phyloP scores from a whole-genome alignment of 2,888 invertebrate species.

The Incurvaria masculella region DNA sequence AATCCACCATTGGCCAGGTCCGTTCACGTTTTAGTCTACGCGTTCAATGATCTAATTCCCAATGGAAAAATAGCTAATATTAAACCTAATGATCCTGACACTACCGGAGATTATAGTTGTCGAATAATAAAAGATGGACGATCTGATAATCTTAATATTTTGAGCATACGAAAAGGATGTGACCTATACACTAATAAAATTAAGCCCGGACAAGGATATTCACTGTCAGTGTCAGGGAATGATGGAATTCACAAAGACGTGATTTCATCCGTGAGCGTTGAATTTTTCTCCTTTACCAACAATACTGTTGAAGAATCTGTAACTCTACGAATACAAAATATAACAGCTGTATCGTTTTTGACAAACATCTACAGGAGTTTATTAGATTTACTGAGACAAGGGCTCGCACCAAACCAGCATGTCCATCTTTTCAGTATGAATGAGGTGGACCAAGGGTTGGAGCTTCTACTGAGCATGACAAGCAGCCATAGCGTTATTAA shows the following conservation, averaged over 20 bases:
- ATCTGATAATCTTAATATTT: conserved; percentile 55
- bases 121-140: conserved; percentile 69
- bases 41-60: conserved; percentile 73
- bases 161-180: conserved; percentile 74
- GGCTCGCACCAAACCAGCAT: conserved; percentile 61
- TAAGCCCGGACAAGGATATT: conserved; percentile 69
- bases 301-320: conserved; percentile 79
- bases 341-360: conserved; percentile 74
- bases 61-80: conserved; percentile 86
- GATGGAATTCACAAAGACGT: conserved; percentile 89
- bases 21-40: conserved; percentile 74
- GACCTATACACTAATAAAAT: conserved; percentile 73
- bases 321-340: conserved; percentile 70
- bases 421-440: conserved; percentile 72
- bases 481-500: conserved; percentile 58
- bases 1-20: conserved; percentile 83
- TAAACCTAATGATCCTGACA: conserved; percentile 88
- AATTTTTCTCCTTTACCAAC: conserved; percentile 78
- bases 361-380: conserved; percentile 71
- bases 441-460: conserved; percentile 62
- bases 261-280: conserved; percentile 79
- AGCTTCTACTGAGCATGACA: conserved; percentile 69
- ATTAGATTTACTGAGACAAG: conserved; percentile 65
- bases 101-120: conserved; percentile 86
- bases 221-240: conserved; percentile 79